Evolutionary conservation across 1,140 invertebrate genomes (phyloP), one percentile per base, ranked within the genome.

Genomic region (Drosophila carrolli): DNA sequence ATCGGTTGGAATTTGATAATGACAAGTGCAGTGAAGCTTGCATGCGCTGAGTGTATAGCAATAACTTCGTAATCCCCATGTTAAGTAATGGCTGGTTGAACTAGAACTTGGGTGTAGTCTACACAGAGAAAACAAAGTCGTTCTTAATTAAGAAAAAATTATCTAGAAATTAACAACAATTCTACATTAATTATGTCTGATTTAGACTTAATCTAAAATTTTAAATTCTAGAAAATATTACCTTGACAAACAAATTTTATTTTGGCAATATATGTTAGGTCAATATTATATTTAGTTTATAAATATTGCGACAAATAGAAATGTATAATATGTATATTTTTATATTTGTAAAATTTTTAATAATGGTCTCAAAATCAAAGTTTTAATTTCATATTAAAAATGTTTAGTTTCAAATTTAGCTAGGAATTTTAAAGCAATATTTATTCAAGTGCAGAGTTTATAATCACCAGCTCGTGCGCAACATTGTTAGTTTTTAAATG

Each of bases 1-100:
- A 81, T 81, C 63, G 47, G 35, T 27, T 35, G 50, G 41, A 50
- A 53, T 58, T 56, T 75, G 54, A 70, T 75, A 55, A 75, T 41
- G 41, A 13, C 72, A 41, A 55, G 3, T 63, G 66, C 65, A 65
- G 29, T 43, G 43, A 5, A 43, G 50, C 72, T 46, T 37, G 54
- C 44, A 27, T 54, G 19, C 2, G 32, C 41, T 47, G 23, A 23
- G 41, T 43, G 60, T 29, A 46, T 32, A 43, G 53, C 60, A 44
- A 32, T 65, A 23, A 51, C 29, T 75, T 51, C 40, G 51, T 75
- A 75, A 74, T 44, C 44, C 47, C 46, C 32, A 43, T 46, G 58
- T 73, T 81, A 43, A 40, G 41, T 73, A 48, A 76, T 47, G 10
- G 41, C 48, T 48, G 60, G 51, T 43, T 66, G 57, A 82, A 71